These are phyloP conservation scores for Carassius gibelio DNA, from an alignment of 2,113 vertebrate genomes.

Conservation along the genomic window DNA sequence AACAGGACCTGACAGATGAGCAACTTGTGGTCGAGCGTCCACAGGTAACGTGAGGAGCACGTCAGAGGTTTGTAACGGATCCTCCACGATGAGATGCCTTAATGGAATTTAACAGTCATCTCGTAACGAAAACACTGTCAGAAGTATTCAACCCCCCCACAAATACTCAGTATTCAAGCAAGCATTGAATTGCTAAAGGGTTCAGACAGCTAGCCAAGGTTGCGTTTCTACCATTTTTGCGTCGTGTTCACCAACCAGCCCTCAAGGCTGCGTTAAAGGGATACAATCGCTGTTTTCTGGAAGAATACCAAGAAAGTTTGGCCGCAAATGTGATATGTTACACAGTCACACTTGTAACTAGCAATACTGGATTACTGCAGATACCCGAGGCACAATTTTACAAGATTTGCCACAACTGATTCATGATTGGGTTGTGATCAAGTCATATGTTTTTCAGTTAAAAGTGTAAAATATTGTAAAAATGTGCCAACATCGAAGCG, in stretches of 20 bases:
- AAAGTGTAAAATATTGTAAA: not conserved
- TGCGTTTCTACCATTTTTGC: conserved; percentile 16
- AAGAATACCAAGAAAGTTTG: conserved; percentile 33
- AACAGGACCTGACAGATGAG: conserved; percentile 46
- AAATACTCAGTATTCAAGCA: conserved; percentile 29
- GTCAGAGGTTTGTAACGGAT: conserved; percentile 30
- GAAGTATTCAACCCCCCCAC: not conserved
- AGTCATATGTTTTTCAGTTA: not conserved
- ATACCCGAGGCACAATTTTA: conserved; percentile 15
- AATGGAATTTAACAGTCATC: conserved; percentile 41
- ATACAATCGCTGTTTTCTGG: conserved; percentile 39
- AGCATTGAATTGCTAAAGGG: conserved; percentile 25
- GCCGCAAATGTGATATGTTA: conserved; percentile 19
- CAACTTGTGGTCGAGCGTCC: conserved; percentile 3
- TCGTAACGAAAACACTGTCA: conserved; percentile 18
- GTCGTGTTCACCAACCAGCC: conserved; percentile 6
- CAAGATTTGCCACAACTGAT: conserved; percentile 8
- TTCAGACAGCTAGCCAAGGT: conserved; percentile 2
- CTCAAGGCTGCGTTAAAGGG: conserved; percentile 50
- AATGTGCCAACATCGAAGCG: not conserved
- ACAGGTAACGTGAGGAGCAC: conserved; percentile 29
- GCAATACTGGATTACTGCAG: conserved; percentile 22
- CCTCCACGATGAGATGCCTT: conserved; percentile 46
- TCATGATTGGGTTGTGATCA: not conserved
- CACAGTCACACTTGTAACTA: not conserved